Evolutionary conservation across 1,140 invertebrate species (phyloP).

Genomic region (Brachionus rotundiformis): DNA sequence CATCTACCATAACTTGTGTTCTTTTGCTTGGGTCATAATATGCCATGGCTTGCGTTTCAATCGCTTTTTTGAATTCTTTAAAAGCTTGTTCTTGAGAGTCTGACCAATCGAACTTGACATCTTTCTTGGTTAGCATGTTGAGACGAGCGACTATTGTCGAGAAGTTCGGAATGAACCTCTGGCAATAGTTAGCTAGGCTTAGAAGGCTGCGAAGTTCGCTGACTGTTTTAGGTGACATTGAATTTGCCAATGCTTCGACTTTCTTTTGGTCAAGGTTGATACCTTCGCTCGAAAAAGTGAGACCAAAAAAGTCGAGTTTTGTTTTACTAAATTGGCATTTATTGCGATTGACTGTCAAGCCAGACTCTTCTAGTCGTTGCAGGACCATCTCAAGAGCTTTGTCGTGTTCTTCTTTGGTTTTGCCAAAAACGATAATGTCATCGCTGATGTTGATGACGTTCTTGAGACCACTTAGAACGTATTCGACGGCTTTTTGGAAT

Average conservation of each 20-base stretch:
- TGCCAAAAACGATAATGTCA: background rate
- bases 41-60: conserved; percentile 40
- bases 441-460: background rate
- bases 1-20: conserved; percentile 30
- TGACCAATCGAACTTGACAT: conserved; percentile 53
- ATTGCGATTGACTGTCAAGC: background rate
- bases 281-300: background rate
- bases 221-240: background rate
- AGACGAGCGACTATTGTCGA: conserved; percentile 54
- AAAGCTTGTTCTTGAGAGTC: conserved; percentile 53
- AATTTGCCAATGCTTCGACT: background rate
- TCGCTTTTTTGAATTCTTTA: conserved; percentile 50
- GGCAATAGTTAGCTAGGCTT: conserved; percentile 46
- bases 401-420: conserved; percentile 15
- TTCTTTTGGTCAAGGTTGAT: background rate
- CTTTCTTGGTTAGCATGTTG: conserved; percentile 53
- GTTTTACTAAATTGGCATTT: background rate
- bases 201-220: background rate
- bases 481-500: background rate
- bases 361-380: background rate
- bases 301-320: background rate
- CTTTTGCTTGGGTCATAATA: background rate
- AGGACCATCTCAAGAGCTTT: background rate
- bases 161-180: conserved; percentile 53
- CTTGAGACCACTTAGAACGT: background rate